phyloP scores from a whole-genome alignment of 2,888 invertebrate genomes.

The Coronaproctus castanopsis region DNA sequence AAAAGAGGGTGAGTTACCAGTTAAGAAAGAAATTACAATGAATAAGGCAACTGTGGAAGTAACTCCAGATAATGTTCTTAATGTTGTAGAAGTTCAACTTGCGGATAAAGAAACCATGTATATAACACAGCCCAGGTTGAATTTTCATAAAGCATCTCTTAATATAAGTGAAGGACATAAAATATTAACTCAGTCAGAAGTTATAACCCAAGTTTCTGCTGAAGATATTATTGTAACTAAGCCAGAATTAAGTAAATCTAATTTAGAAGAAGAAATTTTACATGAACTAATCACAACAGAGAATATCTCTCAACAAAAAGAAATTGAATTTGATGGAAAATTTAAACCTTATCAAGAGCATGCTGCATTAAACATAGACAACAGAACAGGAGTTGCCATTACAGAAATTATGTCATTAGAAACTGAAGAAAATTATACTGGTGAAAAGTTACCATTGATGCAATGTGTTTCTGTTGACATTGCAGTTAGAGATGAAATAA shows the following conservation, averaged over 20 bases:
- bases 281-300: conserved; percentile 23
- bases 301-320: conserved; percentile 24
- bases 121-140: conserved; percentile 22
- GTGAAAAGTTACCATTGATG: not conserved
- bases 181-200: conserved; percentile 29
- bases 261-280: conserved; percentile 19
- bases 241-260: conserved; percentile 23
- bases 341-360: conserved; percentile 18
- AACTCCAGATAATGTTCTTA: conserved; percentile 21
- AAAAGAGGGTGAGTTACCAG: conserved; percentile 21
- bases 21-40: not conserved
- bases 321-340: conserved; percentile 24
- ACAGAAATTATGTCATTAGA: not conserved
- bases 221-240: conserved; percentile 23
- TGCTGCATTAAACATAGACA: not conserved
- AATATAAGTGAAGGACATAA: conserved; percentile 26
- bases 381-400: not conserved
- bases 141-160: conserved; percentile 26
- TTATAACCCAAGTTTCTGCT: conserved; percentile 25
- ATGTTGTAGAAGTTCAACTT: conserved; percentile 26
- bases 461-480: not conserved
- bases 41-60: not conserved
- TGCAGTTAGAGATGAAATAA: not conserved
- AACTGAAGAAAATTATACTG: not conserved
- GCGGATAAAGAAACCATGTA: conserved; percentile 31